Conservation (phyloP, 2,113 vertebrate species). For the Taurulus bubalis region DNA sequence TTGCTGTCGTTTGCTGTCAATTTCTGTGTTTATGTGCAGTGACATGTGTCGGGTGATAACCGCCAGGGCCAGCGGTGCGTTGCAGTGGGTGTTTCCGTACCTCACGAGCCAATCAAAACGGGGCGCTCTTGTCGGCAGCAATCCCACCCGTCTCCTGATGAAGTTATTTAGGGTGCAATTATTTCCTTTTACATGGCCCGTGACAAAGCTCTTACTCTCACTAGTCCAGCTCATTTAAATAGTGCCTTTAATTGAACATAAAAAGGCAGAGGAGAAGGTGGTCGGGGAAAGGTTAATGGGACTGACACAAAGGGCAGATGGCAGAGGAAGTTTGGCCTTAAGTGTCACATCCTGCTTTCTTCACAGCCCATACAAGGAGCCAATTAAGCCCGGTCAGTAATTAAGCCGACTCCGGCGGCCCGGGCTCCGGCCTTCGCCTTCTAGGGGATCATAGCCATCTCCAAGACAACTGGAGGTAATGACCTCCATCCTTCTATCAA, state of each 20-base stretch:
- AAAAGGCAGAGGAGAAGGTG: slow-evolving; percentile 71
- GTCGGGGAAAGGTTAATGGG: slow-evolving; percentile 81
- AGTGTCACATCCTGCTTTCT: slow-evolving; percentile 75
- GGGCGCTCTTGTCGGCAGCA: neutral
- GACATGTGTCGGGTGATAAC: neutral
- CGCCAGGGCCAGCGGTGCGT: neutral
- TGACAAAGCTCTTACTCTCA: slow-evolving; percentile 44
- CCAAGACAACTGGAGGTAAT: slow-evolving; percentile 65
- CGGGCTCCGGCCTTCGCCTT: slow-evolving; percentile 51
- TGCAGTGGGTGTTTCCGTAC: neutral
- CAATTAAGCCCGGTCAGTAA: slow-evolving; percentile 74
- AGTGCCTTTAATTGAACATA: slow-evolving; percentile 77
- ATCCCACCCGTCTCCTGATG: neutral
- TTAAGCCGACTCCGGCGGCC: slow-evolving; percentile 60
- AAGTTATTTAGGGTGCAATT: slow-evolving; percentile 52
- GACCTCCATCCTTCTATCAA: slow-evolving; percentile 70
- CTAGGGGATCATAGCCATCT: slow-evolving; percentile 61
- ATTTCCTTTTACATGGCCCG: slow-evolving; percentile 21
- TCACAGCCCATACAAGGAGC: slow-evolving; percentile 62
- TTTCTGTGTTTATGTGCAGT: neutral
- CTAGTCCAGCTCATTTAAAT: slow-evolving; percentile 65
- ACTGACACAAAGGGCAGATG: slow-evolving; percentile 79
- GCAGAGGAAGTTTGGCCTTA: slow-evolving; percentile 69
- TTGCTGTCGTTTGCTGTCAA: neutral
- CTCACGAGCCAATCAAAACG: neutral